A percentile compares a stretch with the other conserved stretches of the same genome.
Conservation (phyloP, 2,888 invertebrate species). For the Lasioglossum calceatum region DNA sequence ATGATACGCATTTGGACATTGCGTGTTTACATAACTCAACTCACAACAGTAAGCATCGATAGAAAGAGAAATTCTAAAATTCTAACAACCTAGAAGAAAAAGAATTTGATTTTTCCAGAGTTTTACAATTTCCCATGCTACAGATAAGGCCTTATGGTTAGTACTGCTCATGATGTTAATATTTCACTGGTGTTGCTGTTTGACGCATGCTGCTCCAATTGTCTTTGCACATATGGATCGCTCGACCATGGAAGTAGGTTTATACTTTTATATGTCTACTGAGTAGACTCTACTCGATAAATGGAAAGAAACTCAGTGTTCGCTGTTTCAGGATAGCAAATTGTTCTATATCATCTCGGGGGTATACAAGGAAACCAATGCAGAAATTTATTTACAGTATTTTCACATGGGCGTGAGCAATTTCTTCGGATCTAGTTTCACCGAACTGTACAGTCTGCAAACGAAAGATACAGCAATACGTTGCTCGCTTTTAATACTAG, state of each 20-base stretch:
- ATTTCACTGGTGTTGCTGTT: slow-evolving; percentile 79
- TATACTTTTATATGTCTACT: background rate
- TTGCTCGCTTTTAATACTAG: slow-evolving; percentile 73
- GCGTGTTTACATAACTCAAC: slow-evolving; percentile 70
- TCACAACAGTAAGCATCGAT: slow-evolving; percentile 65
- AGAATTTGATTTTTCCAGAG: slow-evolving; percentile 58
- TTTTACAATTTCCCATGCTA: slow-evolving; percentile 65
- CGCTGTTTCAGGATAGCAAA: slow-evolving; percentile 64
- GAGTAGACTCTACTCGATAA: background rate
- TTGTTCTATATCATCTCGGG: slow-evolving; percentile 64
- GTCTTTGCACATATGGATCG: slow-evolving; percentile 68
- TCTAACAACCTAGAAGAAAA: background rate
- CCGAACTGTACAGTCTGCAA: slow-evolving; percentile 67
- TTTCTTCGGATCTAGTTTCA: slow-evolving; percentile 75
- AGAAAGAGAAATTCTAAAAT: background rate
- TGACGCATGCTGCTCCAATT: slow-evolving; percentile 75
- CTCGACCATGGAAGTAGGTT: slow-evolving; percentile 66
- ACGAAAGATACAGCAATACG: slow-evolving; percentile 72
- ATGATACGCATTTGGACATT: slow-evolving; percentile 73
- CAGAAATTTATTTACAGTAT: slow-evolving; percentile 72
- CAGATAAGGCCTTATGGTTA: slow-evolving; percentile 73
- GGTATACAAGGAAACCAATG: slow-evolving; percentile 57
- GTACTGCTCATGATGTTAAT: slow-evolving; percentile 71
- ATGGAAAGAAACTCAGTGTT: background rate
- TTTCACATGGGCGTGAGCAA: slow-evolving; percentile 77